A percentile compares a stretch with the other conserved stretches of the same genome.
Evolutionary conservation across 2,888 invertebrate genomes (phyloP).

Genomic region (Ellobium chinense): DNA sequence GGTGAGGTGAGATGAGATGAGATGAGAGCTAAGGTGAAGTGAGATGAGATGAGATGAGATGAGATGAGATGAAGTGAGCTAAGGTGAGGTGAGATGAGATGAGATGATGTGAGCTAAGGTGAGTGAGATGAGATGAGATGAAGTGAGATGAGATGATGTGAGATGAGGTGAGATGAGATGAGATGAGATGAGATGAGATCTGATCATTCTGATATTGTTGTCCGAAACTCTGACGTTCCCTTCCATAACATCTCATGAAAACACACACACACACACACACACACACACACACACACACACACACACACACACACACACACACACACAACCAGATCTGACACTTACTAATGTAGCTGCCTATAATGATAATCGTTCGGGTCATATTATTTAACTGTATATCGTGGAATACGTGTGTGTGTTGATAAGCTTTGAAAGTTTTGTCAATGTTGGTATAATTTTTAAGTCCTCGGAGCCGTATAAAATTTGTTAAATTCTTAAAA

Average conservation of each 20-base stretch:
- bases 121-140: not conserved
- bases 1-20: not conserved
- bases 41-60: constrained; percentile 10
- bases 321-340: not conserved
- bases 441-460: too few relatives aligned
- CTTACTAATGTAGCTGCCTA: not conserved
- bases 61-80: constrained; percentile 8
- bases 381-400: too few relatives aligned
- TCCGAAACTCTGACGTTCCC: not conserved
- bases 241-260: not conserved
- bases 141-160: not conserved
- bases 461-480: too few relatives aligned
- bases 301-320: constrained; percentile 12
- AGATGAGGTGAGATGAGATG: not conserved
- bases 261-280: constrained; percentile 23
- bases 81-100: constrained; percentile 2
- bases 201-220: too few relatives aligned
- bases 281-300: constrained; percentile 26
- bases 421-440: too few relatives aligned
- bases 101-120: not conserved
- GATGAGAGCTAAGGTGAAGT: not conserved
- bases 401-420: too few relatives aligned
- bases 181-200: not conserved
- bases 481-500: too few relatives aligned
- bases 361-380: too few relatives aligned